A percentile compares a stretch with the other conserved stretches of the same genome.
phyloP scores from a whole-genome alignment of 2,888 invertebrate genomes.

The Rhorus exstirpatorius region DNA sequence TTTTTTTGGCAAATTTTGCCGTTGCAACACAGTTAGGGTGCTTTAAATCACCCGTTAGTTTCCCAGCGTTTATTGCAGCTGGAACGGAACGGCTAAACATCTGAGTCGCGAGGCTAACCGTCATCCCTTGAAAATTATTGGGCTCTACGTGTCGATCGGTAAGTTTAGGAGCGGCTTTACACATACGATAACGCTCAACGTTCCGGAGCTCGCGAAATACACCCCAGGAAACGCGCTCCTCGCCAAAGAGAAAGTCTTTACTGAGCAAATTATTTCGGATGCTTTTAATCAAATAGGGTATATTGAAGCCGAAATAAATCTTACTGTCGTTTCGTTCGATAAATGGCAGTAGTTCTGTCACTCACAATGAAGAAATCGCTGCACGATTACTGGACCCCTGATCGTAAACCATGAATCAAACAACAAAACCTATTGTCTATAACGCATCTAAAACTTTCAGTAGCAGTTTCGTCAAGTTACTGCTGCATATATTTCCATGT shows the following conservation, averaged over 20 bases:
- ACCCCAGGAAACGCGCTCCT: too few relatives aligned
- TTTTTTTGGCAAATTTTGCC: slow-evolving; percentile 71
- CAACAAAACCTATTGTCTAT: too few relatives aligned
- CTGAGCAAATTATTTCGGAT: too few relatives aligned
- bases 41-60: slow-evolving; percentile 63
- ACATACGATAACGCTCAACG: too few relatives aligned
- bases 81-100: slow-evolving; percentile 72
- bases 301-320: too few relatives aligned
- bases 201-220: slow-evolving; percentile 64
- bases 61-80: slow-evolving; percentile 68
- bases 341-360: slow-evolving; percentile 67
- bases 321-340: slow-evolving; percentile 46
- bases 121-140: slow-evolving; percentile 73
- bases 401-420: too few relatives aligned
- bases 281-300: slow-evolving; percentile 71
- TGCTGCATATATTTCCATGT: too few relatives aligned
- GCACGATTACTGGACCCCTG: too few relatives aligned
- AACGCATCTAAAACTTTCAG: too few relatives aligned
- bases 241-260: slow-evolving; percentile 62
- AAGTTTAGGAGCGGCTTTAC: too few relatives aligned
- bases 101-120: slow-evolving; percentile 73
- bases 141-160: too few relatives aligned
- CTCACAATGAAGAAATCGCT: slow-evolving; percentile 66
- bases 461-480: too few relatives aligned
- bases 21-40: slow-evolving; percentile 62